Conservation (phyloP, 1,140 invertebrate genomes). For the Zaprionus camerounensis region DNA sequence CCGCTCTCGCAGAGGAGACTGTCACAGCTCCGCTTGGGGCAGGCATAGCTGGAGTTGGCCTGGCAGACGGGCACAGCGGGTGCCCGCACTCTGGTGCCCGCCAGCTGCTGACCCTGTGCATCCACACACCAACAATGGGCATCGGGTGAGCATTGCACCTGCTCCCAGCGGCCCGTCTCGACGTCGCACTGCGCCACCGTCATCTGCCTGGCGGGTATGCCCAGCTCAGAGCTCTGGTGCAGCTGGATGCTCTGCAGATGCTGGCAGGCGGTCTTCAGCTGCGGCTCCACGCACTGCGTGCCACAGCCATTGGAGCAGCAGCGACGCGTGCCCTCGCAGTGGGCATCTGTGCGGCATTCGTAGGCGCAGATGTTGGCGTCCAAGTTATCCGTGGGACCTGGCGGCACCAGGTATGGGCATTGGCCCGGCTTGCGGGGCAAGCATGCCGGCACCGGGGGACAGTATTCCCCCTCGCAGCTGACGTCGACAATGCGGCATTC, state of each 20-base stretch:
- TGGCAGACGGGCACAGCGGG: slow-evolving; percentile 82
- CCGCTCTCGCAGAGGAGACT: slow-evolving; percentile 88
- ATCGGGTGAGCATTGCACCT: slow-evolving; percentile 91
- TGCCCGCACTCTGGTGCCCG: slow-evolving; percentile 85
- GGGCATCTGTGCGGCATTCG: slow-evolving; percentile 90
- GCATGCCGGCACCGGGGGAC: slow-evolving; percentile 92
- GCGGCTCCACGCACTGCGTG: slow-evolving; percentile 90
- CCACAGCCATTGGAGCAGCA: slow-evolving; percentile 95
- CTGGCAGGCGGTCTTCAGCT: slow-evolving; percentile 91
- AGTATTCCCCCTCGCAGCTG: slow-evolving; percentile 91
- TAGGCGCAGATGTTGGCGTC: slow-evolving; percentile 88
- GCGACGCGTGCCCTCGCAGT: slow-evolving; percentile 88
- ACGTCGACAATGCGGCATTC: slow-evolving; percentile 92
- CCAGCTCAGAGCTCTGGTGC: slow-evolving; percentile 90
- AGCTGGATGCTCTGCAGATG: slow-evolving; percentile 88
- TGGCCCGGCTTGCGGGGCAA: slow-evolving; percentile 90
- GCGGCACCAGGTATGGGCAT: slow-evolving; percentile 92
- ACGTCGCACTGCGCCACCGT: slow-evolving; percentile 92
- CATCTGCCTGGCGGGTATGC: slow-evolving; percentile 89
- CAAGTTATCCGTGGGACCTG: slow-evolving; percentile 85
- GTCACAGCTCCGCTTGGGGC: slow-evolving; percentile 87
- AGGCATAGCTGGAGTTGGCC: slow-evolving; percentile 85
- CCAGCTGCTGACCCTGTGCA: slow-evolving; percentile 91
- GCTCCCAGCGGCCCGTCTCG: slow-evolving; percentile 89
- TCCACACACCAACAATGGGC: slow-evolving; percentile 96